A percentile compares a stretch with the other conserved stretches of the same genome.
Conservation (phyloP, 2,888 invertebrate species). For the Drosophila histrio region DNA sequence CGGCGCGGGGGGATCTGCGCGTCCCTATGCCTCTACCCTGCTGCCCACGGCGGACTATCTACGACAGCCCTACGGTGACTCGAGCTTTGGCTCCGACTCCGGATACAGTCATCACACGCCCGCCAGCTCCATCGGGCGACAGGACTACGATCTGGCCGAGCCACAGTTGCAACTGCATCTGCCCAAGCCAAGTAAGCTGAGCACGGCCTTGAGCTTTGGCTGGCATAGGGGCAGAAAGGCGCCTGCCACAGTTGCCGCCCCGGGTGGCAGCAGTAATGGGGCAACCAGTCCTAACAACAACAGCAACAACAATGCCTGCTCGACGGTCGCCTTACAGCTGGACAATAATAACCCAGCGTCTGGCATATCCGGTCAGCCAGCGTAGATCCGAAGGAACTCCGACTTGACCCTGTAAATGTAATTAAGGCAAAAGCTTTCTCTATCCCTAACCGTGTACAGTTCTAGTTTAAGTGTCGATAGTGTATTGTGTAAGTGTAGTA, state of each 20-base stretch:
- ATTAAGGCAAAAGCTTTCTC: slow-evolving; percentile 24
- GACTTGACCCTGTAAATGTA: slow-evolving; percentile 26
- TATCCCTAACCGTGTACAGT: slow-evolving; percentile 57
- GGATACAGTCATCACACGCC: slow-evolving; percentile 90
- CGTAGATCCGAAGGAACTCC: slow-evolving; percentile 46
- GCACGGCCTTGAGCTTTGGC: slow-evolving; percentile 80
- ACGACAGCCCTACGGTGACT: slow-evolving; percentile 85
- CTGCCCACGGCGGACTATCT: slow-evolving; percentile 65
- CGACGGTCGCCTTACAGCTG: slow-evolving; percentile 74
- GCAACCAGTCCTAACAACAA: slow-evolving; percentile 82
- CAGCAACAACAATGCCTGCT: slow-evolving; percentile 66
- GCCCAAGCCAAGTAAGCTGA: slow-evolving; percentile 72
- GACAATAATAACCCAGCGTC: slow-evolving; percentile 64
- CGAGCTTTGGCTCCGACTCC: slow-evolving; percentile 93
- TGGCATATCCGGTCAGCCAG: slow-evolving; percentile 47
- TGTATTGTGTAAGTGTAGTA: slow-evolving; percentile 32
- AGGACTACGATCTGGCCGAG: slow-evolving; percentile 77
- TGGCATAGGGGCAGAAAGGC: slow-evolving; percentile 70
- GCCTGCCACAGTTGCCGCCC: slow-evolving; percentile 19
- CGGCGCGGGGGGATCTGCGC: slow-evolving; percentile 73
- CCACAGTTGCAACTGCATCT: slow-evolving; percentile 46
- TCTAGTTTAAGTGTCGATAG: slow-evolving; percentile 41
- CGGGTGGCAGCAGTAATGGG: slow-evolving; percentile 33
- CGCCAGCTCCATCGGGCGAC: slow-evolving; percentile 81
- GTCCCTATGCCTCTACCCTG: slow-evolving; percentile 68